Conservation (phyloP, 2,888 invertebrate genomes). For the Eristalinus aeneus region DNA sequence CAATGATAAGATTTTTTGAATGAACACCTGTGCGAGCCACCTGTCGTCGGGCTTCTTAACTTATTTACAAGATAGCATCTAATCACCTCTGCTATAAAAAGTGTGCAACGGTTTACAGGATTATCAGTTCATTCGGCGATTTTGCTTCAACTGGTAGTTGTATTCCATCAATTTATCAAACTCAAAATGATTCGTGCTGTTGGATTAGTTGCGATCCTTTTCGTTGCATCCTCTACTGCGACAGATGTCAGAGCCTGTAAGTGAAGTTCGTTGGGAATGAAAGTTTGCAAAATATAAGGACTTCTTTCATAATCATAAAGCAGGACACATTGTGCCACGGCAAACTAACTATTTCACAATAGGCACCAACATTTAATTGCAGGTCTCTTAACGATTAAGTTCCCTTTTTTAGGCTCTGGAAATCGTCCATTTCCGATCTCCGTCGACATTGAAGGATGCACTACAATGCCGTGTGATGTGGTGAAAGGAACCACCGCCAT, state of each 20-base stretch:
- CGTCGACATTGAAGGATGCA: constrained; percentile 75
- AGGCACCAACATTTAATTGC: too few species aligned
- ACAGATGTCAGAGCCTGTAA: constrained; percentile 59
- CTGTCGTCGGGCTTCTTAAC: constrained; percentile 17
- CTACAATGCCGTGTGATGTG: constrained; percentile 75
- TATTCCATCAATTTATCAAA: background rate
- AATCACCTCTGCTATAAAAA: constrained; percentile 28
- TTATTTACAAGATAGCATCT: background rate
- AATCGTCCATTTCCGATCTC: constrained; percentile 73
- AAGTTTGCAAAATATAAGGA: too few species aligned
- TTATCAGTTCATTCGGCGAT: constrained; percentile 2
- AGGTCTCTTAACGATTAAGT: background rate
- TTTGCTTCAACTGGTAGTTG: background rate
- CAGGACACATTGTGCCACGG: too few species aligned
- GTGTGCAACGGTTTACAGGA: background rate
- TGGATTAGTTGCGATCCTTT: constrained; percentile 22
- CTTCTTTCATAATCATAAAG: too few species aligned
- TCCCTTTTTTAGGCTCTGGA: too few species aligned
- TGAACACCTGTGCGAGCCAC: constrained; percentile 49
- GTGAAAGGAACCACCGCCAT: constrained; percentile 74
- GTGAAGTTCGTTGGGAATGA: too few species aligned
- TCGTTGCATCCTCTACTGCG: constrained; percentile 20
- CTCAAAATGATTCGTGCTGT: constrained; percentile 35
- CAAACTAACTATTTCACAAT: too few species aligned
- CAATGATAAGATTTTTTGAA: constrained; percentile 17